A percentile compares a stretch with the other conserved stretches of the same genome.
These are phyloP conservation scores for Microctenopoma lineatum DNA, from an alignment of 2,797 vertebrate genomes.

Conservation along the genomic window DNA sequence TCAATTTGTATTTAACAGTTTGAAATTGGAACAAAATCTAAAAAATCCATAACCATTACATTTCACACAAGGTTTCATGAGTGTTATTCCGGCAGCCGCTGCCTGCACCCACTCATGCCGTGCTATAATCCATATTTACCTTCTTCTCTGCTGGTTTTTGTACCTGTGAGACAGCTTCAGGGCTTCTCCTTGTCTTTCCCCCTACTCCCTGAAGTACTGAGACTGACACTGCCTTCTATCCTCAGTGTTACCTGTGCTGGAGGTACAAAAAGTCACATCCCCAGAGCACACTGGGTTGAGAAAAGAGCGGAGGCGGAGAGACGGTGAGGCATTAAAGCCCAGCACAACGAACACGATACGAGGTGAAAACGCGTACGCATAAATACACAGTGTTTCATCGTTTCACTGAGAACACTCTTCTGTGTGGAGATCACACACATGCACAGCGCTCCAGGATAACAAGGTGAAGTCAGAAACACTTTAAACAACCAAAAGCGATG, in stretches of 20 bases:
- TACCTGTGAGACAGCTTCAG: slow-evolving; percentile 59
- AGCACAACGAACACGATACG: slow-evolving; percentile 52
- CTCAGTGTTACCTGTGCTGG: slow-evolving; percentile 47
- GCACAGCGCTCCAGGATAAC: slow-evolving; percentile 47
- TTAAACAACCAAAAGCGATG: slow-evolving; percentile 51
- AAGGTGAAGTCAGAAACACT: slow-evolving; percentile 56
- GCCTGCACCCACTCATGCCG: slow-evolving; percentile 11
- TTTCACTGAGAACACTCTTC: slow-evolving; percentile 41
- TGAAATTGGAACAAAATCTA: slow-evolving; percentile 10
- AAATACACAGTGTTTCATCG: slow-evolving; percentile 45
- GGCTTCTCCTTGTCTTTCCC: slow-evolving; percentile 58
- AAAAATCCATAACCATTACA: slow-evolving; percentile 23
- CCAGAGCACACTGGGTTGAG: slow-evolving; percentile 49
- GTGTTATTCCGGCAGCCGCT: slow-evolving; percentile 46
- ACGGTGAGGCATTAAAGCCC: slow-evolving; percentile 61
- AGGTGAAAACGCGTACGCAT: slow-evolving; percentile 48
- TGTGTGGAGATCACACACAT: slow-evolving; percentile 59
- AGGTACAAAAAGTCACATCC: slow-evolving; percentile 61
- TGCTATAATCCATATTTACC: slow-evolving; percentile 69
- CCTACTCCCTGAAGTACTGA: slow-evolving; percentile 55
- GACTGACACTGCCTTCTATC: slow-evolving; percentile 44
- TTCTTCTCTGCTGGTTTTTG: slow-evolving; percentile 38
- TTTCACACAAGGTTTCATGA: slow-evolving; percentile 24
- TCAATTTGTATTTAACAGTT: neutral
- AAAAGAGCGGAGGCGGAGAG: slow-evolving; percentile 28